phyloP scores from a whole-genome alignment of 2,888 invertebrate genomes.

The Eupithecia tripunctaria region DNA sequence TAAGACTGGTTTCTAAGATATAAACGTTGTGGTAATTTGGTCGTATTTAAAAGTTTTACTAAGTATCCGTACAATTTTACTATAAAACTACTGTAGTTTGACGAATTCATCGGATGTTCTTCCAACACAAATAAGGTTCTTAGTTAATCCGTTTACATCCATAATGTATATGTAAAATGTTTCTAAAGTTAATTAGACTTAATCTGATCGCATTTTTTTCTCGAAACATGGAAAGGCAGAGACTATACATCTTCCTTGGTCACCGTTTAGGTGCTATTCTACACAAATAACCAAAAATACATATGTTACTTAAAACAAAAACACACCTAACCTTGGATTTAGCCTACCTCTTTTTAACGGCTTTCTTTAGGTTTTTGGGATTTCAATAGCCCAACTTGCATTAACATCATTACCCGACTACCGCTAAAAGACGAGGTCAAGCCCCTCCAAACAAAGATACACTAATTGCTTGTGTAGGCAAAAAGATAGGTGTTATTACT shows the following conservation, averaged over 20 bases:
- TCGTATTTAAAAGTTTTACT: neutral
- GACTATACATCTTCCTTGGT: neutral
- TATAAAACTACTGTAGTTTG: too few species aligned
- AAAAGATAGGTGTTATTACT: conserved; percentile 23
- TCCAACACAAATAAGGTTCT: too few species aligned
- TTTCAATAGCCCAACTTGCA: neutral
- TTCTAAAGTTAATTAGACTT: too few species aligned
- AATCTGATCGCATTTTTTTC: neutral
- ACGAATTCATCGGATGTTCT: too few species aligned
- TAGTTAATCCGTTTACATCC: too few species aligned
- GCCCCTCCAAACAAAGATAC: conserved; percentile 21
- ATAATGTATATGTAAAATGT: too few species aligned
- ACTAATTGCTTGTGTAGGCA: conserved; percentile 11
- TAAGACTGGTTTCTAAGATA: neutral
- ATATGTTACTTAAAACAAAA: neutral
- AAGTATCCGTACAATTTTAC: too few species aligned
- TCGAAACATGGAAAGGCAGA: neutral
- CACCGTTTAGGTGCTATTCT: neutral
- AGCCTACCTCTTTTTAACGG: neutral
- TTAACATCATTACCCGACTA: conserved; percentile 30
- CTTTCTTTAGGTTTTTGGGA: neutral
- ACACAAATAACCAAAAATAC: neutral
- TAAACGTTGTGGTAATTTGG: neutral
- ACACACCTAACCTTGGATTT: neutral
- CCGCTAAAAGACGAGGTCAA: conserved; percentile 42